These are phyloP conservation scores for Rousettus leschenaultii DNA, from an alignment of 2,113 vertebrate genomes.

Conservation along the genomic window DNA sequence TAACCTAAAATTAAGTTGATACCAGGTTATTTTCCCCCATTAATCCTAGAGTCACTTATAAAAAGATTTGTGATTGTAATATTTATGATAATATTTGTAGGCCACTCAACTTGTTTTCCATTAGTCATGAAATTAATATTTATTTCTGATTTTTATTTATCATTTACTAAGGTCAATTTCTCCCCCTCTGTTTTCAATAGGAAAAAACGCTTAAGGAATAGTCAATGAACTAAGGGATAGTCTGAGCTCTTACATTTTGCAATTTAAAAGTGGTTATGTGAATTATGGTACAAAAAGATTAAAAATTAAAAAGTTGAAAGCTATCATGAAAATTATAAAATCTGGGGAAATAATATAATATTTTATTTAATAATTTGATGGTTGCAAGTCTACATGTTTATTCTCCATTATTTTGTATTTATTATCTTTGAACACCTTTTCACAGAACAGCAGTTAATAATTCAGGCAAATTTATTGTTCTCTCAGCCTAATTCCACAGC, in stretches of 20 bases:
- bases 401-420: background rate
- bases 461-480: background rate
- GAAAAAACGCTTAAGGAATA: slow-evolving; percentile 13
- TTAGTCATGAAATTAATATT: background rate
- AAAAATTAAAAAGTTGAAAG: background rate
- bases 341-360: background rate
- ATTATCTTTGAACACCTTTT: background rate
- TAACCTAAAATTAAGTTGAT: background rate
- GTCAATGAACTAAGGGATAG: background rate
- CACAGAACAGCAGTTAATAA: background rate
- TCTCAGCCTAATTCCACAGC: background rate
- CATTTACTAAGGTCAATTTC: background rate
- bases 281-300: background rate
- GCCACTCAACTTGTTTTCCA: background rate
- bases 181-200: background rate
- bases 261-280: background rate
- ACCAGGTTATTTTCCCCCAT: background rate
- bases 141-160: background rate
- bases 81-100: background rate
- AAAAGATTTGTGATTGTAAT: background rate
- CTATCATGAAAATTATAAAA: background rate
- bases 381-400: background rate
- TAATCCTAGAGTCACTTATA: background rate
- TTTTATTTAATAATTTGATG: background rate
- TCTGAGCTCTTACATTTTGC: background rate